Evolutionary conservation across 2,888 invertebrate species (phyloP).

Genomic region (Caprella mutica): DNA sequence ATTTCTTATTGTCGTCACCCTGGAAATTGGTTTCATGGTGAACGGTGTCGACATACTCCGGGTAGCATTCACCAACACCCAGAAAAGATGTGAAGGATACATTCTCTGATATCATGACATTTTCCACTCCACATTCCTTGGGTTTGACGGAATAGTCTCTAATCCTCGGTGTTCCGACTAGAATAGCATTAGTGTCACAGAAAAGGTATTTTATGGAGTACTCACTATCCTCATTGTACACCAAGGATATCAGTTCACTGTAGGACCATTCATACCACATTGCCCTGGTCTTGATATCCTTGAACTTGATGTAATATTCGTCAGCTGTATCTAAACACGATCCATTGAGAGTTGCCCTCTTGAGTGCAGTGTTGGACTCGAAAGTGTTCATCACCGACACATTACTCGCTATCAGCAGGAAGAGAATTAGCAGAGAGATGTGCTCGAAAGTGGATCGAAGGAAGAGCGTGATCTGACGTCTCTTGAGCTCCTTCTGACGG

Average conservation of each 20-base stretch:
- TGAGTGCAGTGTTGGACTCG: conserved; percentile 8
- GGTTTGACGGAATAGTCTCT: conserved; percentile 20
- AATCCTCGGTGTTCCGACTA: conserved; percentile 22
- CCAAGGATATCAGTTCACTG: conserved; percentile 18
- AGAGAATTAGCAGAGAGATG: conserved; percentile 12
- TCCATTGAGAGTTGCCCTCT: conserved; percentile 16
- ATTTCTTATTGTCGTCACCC: conserved; percentile 11
- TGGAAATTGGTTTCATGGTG: conserved; percentile 18
- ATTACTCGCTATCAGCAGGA: conserved; percentile 16
- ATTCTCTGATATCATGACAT: conserved; percentile 12
- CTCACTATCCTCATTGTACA: conserved; percentile 10
- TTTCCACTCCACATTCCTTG: conserved; percentile 16
- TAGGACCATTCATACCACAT: conserved; percentile 27
- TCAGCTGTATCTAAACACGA: conserved; percentile 9
- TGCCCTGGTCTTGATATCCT: conserved; percentile 14
- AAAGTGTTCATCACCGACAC: conserved; percentile 5
- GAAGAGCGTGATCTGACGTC: conserved; percentile 10
- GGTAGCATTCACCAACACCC: conserved; percentile 12
- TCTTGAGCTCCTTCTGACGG: conserved; percentile 15
- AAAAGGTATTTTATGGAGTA: conserved; percentile 9
- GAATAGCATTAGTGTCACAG: conserved; percentile 23
- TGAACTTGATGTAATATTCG: conserved; percentile 14
- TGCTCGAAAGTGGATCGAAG: conserved; percentile 8
- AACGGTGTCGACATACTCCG: conserved; percentile 20
- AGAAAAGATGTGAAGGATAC: conserved; percentile 17